A percentile compares a stretch with the other conserved stretches of the same genome.
Evolutionary conservation across 37 sponge, comb jelly and placozoan species (phyloP).

Genomic region (Tethya wilhelma): DNA sequence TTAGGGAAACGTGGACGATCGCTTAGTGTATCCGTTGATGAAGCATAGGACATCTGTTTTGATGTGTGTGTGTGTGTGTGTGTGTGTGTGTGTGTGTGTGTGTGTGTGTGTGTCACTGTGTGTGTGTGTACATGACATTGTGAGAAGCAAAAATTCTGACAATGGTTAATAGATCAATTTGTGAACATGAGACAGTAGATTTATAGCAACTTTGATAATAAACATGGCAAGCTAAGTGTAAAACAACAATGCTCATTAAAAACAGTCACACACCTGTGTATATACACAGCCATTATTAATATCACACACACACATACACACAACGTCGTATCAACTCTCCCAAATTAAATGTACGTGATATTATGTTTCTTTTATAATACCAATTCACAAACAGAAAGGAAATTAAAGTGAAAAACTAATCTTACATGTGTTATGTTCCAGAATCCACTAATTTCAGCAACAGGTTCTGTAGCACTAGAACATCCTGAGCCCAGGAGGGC

Average conservation of each 20-base stretch:
- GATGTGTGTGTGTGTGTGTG: constrained; percentile 52
- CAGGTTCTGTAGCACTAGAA: constrained; percentile 43
- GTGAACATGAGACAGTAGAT: too few species aligned
- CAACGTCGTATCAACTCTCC: too few species aligned
- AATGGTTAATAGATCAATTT: too few species aligned
- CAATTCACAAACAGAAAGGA: too few species aligned
- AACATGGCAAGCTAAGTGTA: too few species aligned
- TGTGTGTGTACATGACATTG: not conserved
- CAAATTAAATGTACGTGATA: too few species aligned
- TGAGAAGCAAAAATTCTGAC: not conserved
- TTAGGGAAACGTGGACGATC: constrained; percentile 18
- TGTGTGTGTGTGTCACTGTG: constrained; percentile 4
- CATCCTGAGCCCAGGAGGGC: constrained; percentile 50
- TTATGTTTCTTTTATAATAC: too few species aligned
- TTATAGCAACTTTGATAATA: too few species aligned
- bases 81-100: constrained; percentile 25
- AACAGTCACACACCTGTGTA: too few species aligned
- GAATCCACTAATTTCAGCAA: constrained; percentile 26
- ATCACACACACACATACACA: too few species aligned
- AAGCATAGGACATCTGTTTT: constrained; percentile 43
- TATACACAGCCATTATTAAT: too few species aligned
- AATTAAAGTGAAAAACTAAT: not conserved
- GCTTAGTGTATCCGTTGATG: constrained; percentile 6
- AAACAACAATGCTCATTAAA: too few species aligned
- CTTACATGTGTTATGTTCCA: constrained; percentile 46